Base-by-base conservation (phyloP, 2,888 invertebrate genomes). In the Trisateles emortualis region DNA sequence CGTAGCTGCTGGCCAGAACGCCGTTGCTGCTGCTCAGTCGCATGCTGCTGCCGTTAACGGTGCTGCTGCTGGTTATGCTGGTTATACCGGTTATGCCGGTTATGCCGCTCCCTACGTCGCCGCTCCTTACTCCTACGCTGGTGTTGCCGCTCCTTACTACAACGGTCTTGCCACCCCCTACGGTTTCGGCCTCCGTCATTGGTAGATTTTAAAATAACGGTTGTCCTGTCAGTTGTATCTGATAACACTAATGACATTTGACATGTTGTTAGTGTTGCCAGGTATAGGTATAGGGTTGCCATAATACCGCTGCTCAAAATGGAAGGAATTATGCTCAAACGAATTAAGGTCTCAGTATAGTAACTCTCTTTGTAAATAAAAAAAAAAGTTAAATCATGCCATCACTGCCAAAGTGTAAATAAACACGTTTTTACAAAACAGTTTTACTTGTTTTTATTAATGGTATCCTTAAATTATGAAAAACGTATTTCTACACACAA, bases 401-500 rank as follows among this genome's bases (percentile, higher is more conserved):
- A 90, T 89, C 91, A 92, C 91, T 91, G 91, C 92, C 92, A 92
- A 92, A 92, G 92, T 92, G 92, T 92, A 89, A 92, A 91, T 90
- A 91, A 92, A 92, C 82, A 89, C 85, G 74, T 78, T 84, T 81
- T 76, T 70, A 71, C 73, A 69, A 71, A 70, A 79, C 71, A 84
- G 76, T 78, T 30, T 33, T 39, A 17, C 49, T 45, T 59, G 40
- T 47, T 52, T 58, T 42, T 44, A 40, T 32, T 41, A 14, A 9
- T 14, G 26, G 26, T 26, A 8, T 8, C 26, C 26, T 26, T 6
- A 26, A 3, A 2, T 22, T 5, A 5, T 5, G 3, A 26, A 26
- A 26, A 26, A 3, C 26, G 8, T 26, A n/a, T n/a, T n/a, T n/a
- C n/a, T n/a, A n/a, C n/a, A n/a, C n/a, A n/a, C n/a, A n/a, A n/a